A percentile compares a stretch with the other conserved stretches of the same genome.
phyloP scores from a whole-genome alignment of 1,140 invertebrate species.

The Drosophila sechellia region DNA sequence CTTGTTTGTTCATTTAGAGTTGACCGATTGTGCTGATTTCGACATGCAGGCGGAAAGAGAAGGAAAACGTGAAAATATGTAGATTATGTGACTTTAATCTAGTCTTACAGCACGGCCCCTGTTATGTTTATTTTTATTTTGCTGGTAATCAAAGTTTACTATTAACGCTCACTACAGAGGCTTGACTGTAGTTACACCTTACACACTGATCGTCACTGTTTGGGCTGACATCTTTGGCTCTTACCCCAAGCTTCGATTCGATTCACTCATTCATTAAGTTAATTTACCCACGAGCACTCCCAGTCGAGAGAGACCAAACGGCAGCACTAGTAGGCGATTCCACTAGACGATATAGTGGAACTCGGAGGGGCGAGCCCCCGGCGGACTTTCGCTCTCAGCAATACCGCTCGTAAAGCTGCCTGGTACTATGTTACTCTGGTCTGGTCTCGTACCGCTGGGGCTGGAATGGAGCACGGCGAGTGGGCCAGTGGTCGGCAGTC shows the following conservation, averaged over 20 bases:
- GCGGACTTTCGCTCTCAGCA: constrained; percentile 40
- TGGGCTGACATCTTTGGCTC: background rate
- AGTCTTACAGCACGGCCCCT: constrained; percentile 4
- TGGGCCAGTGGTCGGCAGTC: constrained; percentile 20
- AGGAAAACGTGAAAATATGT: constrained; percentile 41
- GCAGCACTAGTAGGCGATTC: constrained; percentile 9
- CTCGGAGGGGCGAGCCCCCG: constrained; percentile 30
- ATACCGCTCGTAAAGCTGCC: constrained; percentile 25
- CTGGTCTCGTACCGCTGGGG: background rate
- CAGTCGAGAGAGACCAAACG: constrained; percentile 13
- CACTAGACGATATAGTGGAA: constrained; percentile 19
- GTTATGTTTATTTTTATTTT: background rate
- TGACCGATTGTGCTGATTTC: too few relatives aligned
- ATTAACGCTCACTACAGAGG: too few relatives aligned
- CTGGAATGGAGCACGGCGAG: constrained; percentile 15
- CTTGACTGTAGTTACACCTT: background rate
- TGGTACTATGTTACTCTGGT: constrained; percentile 8
- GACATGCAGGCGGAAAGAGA: constrained; percentile 7
- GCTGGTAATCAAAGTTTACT: too few relatives aligned
- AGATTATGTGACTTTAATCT: constrained; percentile 10
- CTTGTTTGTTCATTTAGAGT: background rate
- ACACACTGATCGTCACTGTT: constrained; percentile 14
- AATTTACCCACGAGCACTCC: constrained; percentile 20
- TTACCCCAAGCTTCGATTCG: constrained; percentile 2
- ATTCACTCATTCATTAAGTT: constrained; percentile 31